A percentile compares a stretch with the other conserved stretches of the same genome.
Conservation (phyloP, 2,888 invertebrate species). For the Eupsilia transversa region DNA sequence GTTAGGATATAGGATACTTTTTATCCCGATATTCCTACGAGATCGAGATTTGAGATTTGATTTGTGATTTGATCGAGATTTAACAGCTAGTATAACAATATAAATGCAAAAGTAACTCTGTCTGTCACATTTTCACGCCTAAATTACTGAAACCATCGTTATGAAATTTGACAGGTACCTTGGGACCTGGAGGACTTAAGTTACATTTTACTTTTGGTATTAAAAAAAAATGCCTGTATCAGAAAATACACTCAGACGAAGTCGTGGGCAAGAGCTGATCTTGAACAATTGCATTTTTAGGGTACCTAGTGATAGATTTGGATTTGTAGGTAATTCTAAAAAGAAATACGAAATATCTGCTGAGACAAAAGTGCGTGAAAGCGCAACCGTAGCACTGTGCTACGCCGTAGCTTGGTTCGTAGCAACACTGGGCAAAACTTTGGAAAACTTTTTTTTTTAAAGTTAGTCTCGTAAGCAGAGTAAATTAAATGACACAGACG, state of each 20-base stretch:
- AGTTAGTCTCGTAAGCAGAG: too few relatives aligned
- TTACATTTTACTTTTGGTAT: too few relatives aligned
- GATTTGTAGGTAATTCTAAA: background rate
- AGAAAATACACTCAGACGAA: too few relatives aligned
- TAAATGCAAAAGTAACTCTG: background rate
- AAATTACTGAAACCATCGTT: background rate
- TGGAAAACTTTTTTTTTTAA: background rate
- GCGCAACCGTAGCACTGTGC: background rate
- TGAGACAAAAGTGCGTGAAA: background rate
- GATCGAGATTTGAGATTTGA: too few relatives aligned
- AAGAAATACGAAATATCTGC: background rate
- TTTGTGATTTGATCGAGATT: too few relatives aligned
- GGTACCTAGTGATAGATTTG: background rate
- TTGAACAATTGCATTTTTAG: background rate
- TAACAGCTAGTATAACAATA: too few relatives aligned
- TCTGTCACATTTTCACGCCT: background rate
- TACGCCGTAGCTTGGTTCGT: slow-evolving; percentile 7
- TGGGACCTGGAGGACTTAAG: too few relatives aligned
- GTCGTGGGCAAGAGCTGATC: background rate
- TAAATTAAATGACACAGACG: background rate
- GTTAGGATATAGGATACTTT: too few relatives aligned
- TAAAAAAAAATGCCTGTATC: too few relatives aligned
- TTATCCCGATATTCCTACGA: too few relatives aligned
- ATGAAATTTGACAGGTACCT: background rate
- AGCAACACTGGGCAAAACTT: background rate